Evolutionary conservation across 2,797 vertebrate species (phyloP), one percentile per base, ranked within the genome.

Genomic region (Coranthus polyacanthus): DNA sequence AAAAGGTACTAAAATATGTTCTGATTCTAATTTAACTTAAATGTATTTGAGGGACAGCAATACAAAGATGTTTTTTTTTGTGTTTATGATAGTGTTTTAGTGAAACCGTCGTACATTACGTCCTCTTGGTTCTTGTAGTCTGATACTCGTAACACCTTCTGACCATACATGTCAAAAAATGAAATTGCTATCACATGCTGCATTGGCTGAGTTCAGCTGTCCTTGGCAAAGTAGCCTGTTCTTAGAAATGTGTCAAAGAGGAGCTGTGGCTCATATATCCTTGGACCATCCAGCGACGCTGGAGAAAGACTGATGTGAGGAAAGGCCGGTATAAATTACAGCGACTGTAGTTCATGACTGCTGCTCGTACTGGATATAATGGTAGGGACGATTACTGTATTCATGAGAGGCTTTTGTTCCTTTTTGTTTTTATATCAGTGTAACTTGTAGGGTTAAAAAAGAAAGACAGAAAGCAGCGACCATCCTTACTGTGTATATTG

Each of bases 231-330:
- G 53, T 45, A 64, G 8, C 38, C 5, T 37, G 51, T 83, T 85
- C 79, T 68, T 49, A 43, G 76, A 86, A 80, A 56, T 50, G 26
- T 70, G 50, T 72, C 44, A 20, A 1, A 45, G 60, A 38, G 62
- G 71, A 84, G 63, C 60, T 5, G 22, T 15, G 61, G 70, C 70
- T 85, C 76, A 46, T 22, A 39, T 86, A 29, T 88, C 82, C 13
- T 21, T 7, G 11, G 26, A 73, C 57, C 70, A 32, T 51, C 53
- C 63, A 49, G 38, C 54, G 52, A 72, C 58, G 44, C 54, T 36
- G 26, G 57, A 61, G 44, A 17, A 58, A 67, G 29, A 72, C 20
- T 26, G 47, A 57, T 58, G 17, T 58, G 56, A 12, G 2, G 29
- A 37, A 20, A 32, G 29, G 22, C 24, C 36, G 52, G 68, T n/a